These are phyloP conservation scores for Argya squamiceps DNA, from an alignment of 2,797 vertebrate genomes.

Conservation along the genomic window DNA sequence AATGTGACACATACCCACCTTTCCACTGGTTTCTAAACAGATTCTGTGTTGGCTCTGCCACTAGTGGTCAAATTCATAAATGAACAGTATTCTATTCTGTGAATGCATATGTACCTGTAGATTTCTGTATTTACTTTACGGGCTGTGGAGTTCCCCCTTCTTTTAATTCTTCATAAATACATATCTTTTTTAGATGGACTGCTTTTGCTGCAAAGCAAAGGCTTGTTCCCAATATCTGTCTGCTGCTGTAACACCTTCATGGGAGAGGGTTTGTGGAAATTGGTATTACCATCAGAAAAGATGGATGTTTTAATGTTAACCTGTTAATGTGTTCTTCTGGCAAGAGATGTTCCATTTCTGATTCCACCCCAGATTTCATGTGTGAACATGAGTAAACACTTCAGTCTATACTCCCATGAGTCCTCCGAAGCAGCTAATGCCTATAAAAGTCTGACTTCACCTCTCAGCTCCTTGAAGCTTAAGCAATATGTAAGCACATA, in stretches of 20 bases:
- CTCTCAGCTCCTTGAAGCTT: neutral
- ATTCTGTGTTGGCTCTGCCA: neutral
- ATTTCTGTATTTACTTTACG: neutral
- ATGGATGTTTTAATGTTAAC: neutral
- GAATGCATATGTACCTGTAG: neutral
- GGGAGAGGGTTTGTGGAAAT: neutral
- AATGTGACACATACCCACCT: neutral
- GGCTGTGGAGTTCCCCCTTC: neutral
- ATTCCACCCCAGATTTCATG: neutral
- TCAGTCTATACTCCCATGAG: neutral
- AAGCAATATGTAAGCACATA: neutral
- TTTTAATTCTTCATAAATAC: neutral
- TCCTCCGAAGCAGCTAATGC: neutral
- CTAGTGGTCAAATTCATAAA: neutral
- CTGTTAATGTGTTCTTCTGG: neutral
- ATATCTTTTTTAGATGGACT: neutral
- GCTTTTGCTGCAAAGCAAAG: neutral
- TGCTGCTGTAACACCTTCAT: neutral
- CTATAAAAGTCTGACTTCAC: neutral
- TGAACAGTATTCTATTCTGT: neutral
- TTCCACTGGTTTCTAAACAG: neutral
- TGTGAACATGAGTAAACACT: neutral
- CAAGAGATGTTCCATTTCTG: neutral
- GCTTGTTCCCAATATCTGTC: neutral
- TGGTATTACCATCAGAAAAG: neutral